Percentiles rank a stretch among this genome's conserved stretches.
phyloP scores from a whole-genome alignment of 2,797 vertebrate species.

The Salarias fasciatus region DNA sequence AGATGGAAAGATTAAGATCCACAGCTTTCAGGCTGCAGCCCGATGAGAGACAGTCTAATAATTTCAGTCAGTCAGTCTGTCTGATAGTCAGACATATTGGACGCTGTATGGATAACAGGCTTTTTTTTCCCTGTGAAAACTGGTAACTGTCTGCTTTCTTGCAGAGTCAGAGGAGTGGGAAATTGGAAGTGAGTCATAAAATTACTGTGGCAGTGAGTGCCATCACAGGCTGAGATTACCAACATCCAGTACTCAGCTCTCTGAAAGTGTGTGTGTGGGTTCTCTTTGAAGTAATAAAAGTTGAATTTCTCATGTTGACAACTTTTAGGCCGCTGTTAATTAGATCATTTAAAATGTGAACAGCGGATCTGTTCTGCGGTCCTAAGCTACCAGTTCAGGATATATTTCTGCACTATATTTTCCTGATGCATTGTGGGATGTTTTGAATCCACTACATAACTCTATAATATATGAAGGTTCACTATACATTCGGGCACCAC shows the following conservation, averaged over 20 bases:
- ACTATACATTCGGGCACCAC: too few species aligned
- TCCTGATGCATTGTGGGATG: too few species aligned
- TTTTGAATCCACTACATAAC: too few species aligned
- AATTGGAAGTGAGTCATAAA: slow-evolving; percentile 61
- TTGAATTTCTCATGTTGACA: slow-evolving; percentile 21
- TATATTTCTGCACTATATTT: too few species aligned
- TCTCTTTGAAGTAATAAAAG: slow-evolving; percentile 21
- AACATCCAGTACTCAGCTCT: slow-evolving; percentile 37
- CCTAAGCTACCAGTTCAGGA: too few species aligned
- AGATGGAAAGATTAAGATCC: not conserved
- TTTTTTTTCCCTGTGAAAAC: slow-evolving; percentile 18
- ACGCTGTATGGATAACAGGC: slow-evolving; percentile 11
- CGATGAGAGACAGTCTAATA: too few species aligned
- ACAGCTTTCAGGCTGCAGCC: too few species aligned
- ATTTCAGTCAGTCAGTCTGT: too few species aligned
- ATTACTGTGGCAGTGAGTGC: slow-evolving; percentile 48
- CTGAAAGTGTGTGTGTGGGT: slow-evolving; percentile 2
- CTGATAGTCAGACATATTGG: slow-evolving; percentile 13
- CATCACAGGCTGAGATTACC: slow-evolving; percentile 53
- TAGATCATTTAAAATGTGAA: not conserved
- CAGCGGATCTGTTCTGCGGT: too few species aligned
- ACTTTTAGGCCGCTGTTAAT: slow-evolving; percentile 2
- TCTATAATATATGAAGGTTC: too few species aligned
- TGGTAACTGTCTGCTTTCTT: slow-evolving; percentile 40
- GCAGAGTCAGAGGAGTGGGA: slow-evolving; percentile 52